phyloP scores from a whole-genome alignment of 2,113 vertebrate genomes.

The Stomatorhinus ivindoensis region DNA sequence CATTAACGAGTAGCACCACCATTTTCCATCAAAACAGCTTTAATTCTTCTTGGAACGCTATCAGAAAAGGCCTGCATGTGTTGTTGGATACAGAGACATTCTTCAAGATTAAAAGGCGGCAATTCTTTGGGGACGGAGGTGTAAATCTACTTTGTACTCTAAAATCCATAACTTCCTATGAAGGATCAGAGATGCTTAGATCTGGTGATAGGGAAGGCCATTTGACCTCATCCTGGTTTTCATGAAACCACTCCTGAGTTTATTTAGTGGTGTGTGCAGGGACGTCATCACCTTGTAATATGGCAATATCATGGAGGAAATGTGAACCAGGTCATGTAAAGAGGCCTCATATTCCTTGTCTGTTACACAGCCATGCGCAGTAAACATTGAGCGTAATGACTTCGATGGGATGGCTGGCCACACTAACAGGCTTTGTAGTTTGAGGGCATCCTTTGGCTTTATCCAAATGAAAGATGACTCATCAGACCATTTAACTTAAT shows the following conservation, averaged over 20 bases:
- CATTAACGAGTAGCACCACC: background rate
- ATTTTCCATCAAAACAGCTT: background rate
- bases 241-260: background rate
- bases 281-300: background rate
- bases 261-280: background rate
- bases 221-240: background rate
- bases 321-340: background rate
- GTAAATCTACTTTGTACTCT: background rate
- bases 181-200: background rate
- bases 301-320: background rate
- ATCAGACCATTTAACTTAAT: background rate
- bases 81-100: background rate
- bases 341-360: background rate
- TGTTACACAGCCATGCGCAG: background rate
- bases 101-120: background rate
- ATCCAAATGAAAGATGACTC: background rate
- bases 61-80: background rate
- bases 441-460: background rate
- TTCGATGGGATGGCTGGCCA: background rate
- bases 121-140: background rate
- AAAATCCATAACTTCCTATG: background rate
- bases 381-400: background rate
- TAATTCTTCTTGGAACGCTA: background rate
- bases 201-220: background rate
- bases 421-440: background rate